These are phyloP conservation scores for Latheticus oryzae DNA, from an alignment of 2,888 invertebrate species.

Conservation along the genomic window DNA sequence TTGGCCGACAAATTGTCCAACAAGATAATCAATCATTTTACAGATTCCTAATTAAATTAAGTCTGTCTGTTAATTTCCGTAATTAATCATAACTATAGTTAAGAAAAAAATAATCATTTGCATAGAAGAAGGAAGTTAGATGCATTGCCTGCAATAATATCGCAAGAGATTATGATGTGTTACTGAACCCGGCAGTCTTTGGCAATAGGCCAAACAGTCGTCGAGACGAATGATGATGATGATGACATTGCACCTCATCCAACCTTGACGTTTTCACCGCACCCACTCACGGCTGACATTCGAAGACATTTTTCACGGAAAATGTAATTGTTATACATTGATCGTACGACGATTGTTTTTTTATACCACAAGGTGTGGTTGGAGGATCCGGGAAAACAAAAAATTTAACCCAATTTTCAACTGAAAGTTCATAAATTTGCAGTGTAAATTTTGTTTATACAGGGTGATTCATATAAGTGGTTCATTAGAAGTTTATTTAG, in stretches of 20 bases:
- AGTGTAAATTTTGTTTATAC: too few relatives aligned
- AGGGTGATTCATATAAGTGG: too few relatives aligned
- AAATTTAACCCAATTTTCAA: too few relatives aligned
- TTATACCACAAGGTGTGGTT: slow-evolving; percentile 35
- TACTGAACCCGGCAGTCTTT: slow-evolving; percentile 42
- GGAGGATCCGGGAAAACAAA: too few relatives aligned
- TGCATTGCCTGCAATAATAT: slow-evolving; percentile 17
- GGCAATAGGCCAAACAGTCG: slow-evolving; percentile 38
- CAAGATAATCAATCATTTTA: slow-evolving; percentile 19
- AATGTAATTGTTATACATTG: slow-evolving; percentile 22
- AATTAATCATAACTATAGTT: slow-evolving; percentile 27
- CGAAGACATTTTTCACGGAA: slow-evolving; percentile 27
- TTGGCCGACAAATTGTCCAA: neutral
- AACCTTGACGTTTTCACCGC: slow-evolving; percentile 40
- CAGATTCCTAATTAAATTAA: slow-evolving; percentile 20
- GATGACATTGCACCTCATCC: slow-evolving; percentile 41
- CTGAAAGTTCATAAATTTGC: too few relatives aligned
- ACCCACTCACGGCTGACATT: slow-evolving; percentile 26
- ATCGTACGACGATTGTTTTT: slow-evolving; percentile 33
- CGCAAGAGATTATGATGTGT: slow-evolving; percentile 20
- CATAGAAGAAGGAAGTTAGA: too few relatives aligned
- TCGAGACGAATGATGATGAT: slow-evolving; percentile 1
- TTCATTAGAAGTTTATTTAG: too few relatives aligned
- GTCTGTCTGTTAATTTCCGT: neutral
- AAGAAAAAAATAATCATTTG: too few relatives aligned